phyloP scores from a whole-genome alignment of 2,113 vertebrate genomes.

The Cryptotis parvus region DNA sequence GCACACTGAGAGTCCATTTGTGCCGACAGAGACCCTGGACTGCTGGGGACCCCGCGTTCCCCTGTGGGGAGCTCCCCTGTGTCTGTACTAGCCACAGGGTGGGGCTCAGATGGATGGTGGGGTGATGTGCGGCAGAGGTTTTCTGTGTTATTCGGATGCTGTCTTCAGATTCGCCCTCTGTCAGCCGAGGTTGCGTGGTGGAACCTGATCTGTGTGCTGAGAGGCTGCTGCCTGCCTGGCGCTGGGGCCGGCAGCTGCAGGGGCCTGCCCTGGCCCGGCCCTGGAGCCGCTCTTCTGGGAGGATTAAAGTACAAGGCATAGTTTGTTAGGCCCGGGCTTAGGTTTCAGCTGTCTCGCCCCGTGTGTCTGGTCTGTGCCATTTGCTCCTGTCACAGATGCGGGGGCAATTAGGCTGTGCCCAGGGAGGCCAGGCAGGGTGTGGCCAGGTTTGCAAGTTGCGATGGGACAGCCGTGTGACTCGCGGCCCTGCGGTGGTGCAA shows the following conservation, averaged over 20 bases:
- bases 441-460: not conserved
- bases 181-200: conserved; percentile 15
- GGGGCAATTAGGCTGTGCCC: not conserved
- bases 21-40: too few relatives aligned
- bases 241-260: conserved; percentile 86
- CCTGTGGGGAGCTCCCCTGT: too few relatives aligned
- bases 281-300: conserved; percentile 71
- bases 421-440: conserved; percentile 74
- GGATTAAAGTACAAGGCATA: conserved; percentile 85
- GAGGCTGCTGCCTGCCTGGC: too few relatives aligned
- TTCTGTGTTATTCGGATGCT: not conserved
- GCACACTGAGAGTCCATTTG: too few relatives aligned
- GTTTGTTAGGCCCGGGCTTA: conserved; percentile 84
- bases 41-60: too few relatives aligned
- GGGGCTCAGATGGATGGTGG: too few relatives aligned
- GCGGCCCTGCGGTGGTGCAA: too few relatives aligned
- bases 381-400: conserved; percentile 69
- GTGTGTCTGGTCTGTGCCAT: conserved; percentile 40
- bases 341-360: conserved; percentile 75
- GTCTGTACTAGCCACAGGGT: too few relatives aligned
- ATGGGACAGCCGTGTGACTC: too few relatives aligned
- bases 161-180: conserved; percentile 25
- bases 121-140: conserved; percentile 17
- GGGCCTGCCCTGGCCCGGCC: conserved; percentile 63
- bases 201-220: conserved; percentile 53